Base-by-base conservation (phyloP, 2,113 vertebrate genomes). In the Indicator indicator region DNA sequence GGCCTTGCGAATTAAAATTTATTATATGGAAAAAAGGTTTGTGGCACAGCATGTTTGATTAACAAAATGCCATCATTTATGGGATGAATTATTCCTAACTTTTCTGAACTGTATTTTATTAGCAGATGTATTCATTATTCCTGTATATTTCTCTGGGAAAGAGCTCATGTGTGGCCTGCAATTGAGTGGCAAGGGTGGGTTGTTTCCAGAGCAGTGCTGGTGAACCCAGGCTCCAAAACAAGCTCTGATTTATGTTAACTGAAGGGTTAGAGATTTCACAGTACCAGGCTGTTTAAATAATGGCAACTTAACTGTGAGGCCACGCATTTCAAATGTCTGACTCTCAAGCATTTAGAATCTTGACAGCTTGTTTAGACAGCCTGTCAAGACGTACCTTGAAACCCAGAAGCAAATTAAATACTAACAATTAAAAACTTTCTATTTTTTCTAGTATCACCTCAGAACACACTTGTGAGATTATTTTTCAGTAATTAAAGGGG, bases 1-100 rank as follows among this genome's bases (percentile, higher is more conserved):
- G 67, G 90, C 91, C 95, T 97, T 96, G 73, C 91, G 95, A 97
- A 97, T 97, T 96, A 97, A 97, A 97, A 97, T 97, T 94, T 97
- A 95, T 97, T 96, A 83, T 60, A 60, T 90, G 87, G 52, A 85
- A 91, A 67, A 30, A 96, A 89, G 87, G 92, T 96, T 97, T 95
- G 78, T 94, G 83, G 72, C 93, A 96, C 73, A 97, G 86, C 73
- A 76, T 96, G 95, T 88, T 97, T 95, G 93, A 97, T 97, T 96
- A 96, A 64, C 48, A 89, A 91, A 95, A 90, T 95, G 86, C 80
- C 86, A 94, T 18, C 96, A 91, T 94, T 95, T 96, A 94, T 83
- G 46, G 83, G 67, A 92, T 92, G 92, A 67, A 65, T 94, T 74
- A 83, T 89, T 90, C 94, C 81, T 92, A 76, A 85, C 68, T 86